Percentiles rank a stretch among this genome's conserved stretches.
phyloP scores from a whole-genome alignment of 1,140 invertebrate species.

The Zeugodacus cucurbitae region DNA sequence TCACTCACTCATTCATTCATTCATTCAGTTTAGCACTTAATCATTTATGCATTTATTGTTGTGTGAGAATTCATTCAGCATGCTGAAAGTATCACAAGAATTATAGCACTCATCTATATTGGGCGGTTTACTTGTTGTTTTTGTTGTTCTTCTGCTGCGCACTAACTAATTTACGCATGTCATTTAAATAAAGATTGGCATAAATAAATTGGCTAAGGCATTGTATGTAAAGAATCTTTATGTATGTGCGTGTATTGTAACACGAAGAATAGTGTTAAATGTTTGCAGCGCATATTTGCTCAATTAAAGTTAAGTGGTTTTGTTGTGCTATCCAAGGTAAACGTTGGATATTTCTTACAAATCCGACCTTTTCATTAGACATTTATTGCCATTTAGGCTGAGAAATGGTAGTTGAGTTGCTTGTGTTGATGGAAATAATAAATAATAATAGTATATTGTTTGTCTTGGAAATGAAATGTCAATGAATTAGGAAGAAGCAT shows the following conservation, averaged over 20 bases:
- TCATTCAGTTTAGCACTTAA: conserved; percentile 3
- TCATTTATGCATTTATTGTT: conserved; percentile 18
- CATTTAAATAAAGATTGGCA: conserved; percentile 26
- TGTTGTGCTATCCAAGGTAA: not conserved
- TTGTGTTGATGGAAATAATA: too few relatives aligned
- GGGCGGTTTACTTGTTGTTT: not conserved
- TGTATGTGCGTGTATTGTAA: not conserved
- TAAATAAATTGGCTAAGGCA: conserved; percentile 1
- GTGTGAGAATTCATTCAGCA: not conserved
- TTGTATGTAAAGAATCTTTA: not conserved
- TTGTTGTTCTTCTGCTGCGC: too few relatives aligned
- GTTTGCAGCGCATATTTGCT: not conserved
- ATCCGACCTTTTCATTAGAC: too few relatives aligned
- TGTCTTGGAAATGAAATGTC: too few relatives aligned
- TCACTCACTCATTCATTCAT: not conserved
- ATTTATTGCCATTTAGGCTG: too few relatives aligned
- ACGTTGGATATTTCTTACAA: too few relatives aligned
- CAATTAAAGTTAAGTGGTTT: not conserved
- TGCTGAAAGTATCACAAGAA: not conserved
- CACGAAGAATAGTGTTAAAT: not conserved
- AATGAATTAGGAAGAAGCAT: too few relatives aligned
- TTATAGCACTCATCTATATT: not conserved
- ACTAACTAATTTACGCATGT: not conserved
- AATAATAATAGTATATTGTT: too few relatives aligned
- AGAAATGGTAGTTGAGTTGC: too few relatives aligned